Conservation (phyloP, 2,113 vertebrate species). For the Sylvia atricapilla region DNA sequence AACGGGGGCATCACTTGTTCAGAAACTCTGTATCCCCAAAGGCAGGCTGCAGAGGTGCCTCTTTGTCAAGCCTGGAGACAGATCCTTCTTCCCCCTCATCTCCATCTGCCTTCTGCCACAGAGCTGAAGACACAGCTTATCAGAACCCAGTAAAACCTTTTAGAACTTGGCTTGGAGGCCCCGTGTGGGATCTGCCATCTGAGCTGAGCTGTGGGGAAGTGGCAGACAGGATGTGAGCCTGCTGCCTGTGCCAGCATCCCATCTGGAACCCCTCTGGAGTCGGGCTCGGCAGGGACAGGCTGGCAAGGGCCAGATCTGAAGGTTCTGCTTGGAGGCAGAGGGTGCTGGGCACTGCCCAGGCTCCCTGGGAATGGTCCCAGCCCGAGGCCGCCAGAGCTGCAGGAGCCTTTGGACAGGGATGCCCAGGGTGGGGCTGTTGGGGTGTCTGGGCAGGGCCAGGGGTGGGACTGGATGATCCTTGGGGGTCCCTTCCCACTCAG, state of each 20-base stretch:
- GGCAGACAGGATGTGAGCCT: neutral
- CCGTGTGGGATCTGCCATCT: neutral
- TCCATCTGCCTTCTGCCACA: neutral
- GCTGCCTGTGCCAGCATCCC: neutral
- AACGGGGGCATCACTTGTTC: neutral
- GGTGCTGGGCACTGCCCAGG: neutral
- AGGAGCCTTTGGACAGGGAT: accelerated
- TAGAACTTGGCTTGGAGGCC: neutral
- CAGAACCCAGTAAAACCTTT: neutral
- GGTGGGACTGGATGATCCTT: neutral
- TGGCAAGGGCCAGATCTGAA: neutral
- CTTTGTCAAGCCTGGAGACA: neutral
- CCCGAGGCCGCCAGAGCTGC: neutral
- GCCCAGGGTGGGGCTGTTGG: neutral
- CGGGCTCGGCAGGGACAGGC: neutral
- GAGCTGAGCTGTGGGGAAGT: neutral
- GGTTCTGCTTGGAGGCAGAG: neutral
- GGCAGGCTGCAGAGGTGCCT: neutral
- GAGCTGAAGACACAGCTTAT: neutral
- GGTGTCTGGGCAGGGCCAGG: neutral
- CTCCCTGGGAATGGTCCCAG: neutral
- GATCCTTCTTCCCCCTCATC: neutral
- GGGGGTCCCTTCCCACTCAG: neutral
- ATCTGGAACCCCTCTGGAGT: neutral
- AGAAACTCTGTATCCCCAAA: neutral